These are phyloP conservation scores for Ennomos fuscantarius DNA, from an alignment of 2,888 invertebrate genomes.

Conservation along the genomic window DNA sequence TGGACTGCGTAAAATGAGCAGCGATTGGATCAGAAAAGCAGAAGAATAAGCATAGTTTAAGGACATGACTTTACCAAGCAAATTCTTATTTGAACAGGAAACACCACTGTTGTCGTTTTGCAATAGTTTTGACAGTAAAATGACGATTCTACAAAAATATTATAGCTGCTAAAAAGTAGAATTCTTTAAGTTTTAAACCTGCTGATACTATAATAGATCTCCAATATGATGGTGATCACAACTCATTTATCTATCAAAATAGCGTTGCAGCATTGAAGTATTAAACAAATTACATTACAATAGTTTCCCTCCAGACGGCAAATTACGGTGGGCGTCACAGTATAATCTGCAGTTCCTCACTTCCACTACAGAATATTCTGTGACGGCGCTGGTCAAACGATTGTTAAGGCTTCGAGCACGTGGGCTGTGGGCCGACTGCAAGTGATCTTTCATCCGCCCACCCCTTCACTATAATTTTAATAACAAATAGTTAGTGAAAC, in stretches of 20 bases:
- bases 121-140: conserved; percentile 18
- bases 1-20: too few species aligned
- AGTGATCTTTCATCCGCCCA: conserved; percentile 34
- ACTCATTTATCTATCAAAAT: conserved; percentile 13
- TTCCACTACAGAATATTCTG: conserved; percentile 11
- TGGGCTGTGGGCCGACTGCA: conserved; percentile 22
- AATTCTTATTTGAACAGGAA: conserved; percentile 1
- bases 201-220: too few species aligned
- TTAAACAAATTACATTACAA: conserved; percentile 3
- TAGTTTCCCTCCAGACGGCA: conserved; percentile 32
- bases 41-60: too few species aligned
- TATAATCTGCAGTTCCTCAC: background rate
- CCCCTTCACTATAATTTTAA: conserved; percentile 28
- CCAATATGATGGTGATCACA: background rate
- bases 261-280: conserved; percentile 8
- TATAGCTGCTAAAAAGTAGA: too few species aligned
- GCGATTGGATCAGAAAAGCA: too few species aligned
- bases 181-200: too few species aligned
- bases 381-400: conserved; percentile 32
- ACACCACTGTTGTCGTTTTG: background rate
- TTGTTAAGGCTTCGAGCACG: conserved; percentile 37
- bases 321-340: background rate
- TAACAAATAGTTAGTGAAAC: conserved; percentile 32
- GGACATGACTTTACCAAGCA: too few species aligned
- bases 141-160: conserved; percentile 4